Percentiles rank a stretch among this genome's conserved stretches.
Conservation (phyloP, 2,113 vertebrate species). For the Zosterops pallidus region DNA sequence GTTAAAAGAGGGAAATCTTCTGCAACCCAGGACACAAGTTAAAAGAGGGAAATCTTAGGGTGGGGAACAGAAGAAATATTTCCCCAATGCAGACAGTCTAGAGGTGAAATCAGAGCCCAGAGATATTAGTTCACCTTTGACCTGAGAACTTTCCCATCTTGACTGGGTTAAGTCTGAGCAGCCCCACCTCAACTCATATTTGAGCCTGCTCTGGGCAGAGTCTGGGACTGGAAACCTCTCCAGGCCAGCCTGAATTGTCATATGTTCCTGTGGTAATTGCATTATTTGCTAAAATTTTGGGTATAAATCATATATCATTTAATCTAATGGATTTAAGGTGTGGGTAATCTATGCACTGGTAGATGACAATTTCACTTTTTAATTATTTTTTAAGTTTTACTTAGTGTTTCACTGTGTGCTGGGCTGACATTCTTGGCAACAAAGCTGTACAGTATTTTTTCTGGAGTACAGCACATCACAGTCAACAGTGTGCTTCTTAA, state of each 20-base stretch:
- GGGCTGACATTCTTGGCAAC: too few species aligned
- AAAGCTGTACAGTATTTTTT: too few species aligned
- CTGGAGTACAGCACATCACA: neutral
- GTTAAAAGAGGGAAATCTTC: neutral
- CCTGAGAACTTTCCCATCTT: neutral
- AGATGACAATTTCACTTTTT: neutral
- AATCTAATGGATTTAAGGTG: neutral
- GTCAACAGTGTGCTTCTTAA: neutral
- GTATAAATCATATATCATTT: neutral
- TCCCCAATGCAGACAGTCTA: fast-evolving
- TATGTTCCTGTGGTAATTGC: neutral
- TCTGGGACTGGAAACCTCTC: neutral
- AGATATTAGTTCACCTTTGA: neutral
- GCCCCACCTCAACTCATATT: fast-evolving
- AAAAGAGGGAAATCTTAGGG: neutral
- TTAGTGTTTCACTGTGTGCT: neutral
- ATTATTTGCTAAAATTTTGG: neutral
- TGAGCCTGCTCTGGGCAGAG: neutral
- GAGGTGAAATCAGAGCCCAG: fast-evolving
- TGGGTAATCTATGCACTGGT: neutral
- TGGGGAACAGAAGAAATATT: neutral
- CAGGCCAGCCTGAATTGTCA: neutral
- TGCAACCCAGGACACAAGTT: neutral
- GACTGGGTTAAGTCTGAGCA: neutral
- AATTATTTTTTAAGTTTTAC: neutral